Conservation (phyloP, 2,113 vertebrate species). For the Balaenoptera acutorostrata region DNA sequence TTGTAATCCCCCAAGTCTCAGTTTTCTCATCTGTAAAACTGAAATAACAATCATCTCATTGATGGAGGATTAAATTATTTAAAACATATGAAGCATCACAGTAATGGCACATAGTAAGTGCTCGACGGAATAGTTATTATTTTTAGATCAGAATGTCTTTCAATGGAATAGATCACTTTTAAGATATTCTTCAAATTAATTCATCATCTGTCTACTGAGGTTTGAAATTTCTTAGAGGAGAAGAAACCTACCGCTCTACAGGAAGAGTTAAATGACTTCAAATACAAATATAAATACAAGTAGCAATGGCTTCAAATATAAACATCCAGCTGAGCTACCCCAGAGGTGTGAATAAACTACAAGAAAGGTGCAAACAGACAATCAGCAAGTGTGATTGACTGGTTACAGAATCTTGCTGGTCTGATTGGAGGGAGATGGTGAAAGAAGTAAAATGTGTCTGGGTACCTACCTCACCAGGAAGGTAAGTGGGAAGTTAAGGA, state of each 20-base stretch:
- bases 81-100: neutral
- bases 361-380: neutral
- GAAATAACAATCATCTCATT: neutral
- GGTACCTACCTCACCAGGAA: neutral
- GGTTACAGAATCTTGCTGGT: neutral
- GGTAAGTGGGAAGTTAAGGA: neutral
- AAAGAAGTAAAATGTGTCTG: neutral
- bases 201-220: neutral
- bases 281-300: neutral
- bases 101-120: neutral
- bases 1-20: neutral
- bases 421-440: neutral
- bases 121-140: neutral
- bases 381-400: neutral
- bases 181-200: neutral
- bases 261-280: neutral
- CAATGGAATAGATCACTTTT: neutral
- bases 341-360: neutral
- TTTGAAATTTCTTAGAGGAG: neutral
- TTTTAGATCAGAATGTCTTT: neutral
- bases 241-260: neutral
- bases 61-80: neutral
- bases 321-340: neutral
- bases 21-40: neutral
- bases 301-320: neutral